A percentile compares a stretch with the other conserved stretches of the same genome.
Evolutionary conservation across 2,113 vertebrate species (phyloP).

Genomic region (Zosterops hypoxanthus): DNA sequence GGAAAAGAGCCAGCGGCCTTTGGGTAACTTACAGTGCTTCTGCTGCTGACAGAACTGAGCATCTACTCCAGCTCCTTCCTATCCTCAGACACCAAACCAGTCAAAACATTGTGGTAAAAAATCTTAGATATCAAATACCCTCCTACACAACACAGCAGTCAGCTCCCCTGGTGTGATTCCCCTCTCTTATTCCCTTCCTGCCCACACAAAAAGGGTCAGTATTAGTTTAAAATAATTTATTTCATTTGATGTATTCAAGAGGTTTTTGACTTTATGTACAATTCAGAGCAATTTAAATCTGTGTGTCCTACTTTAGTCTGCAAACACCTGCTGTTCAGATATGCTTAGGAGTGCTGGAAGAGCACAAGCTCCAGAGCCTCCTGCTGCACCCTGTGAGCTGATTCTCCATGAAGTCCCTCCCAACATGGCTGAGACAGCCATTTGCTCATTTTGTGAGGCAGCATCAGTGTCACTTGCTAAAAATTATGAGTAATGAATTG

Average conservation of each 20-base stretch:
- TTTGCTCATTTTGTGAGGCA: not conserved
- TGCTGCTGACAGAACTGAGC: not conserved
- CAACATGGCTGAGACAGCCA: not conserved
- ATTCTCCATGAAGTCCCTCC: not conserved
- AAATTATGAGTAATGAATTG: not conserved
- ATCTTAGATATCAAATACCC: not conserved
- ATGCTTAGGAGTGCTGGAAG: not conserved
- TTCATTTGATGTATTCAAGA: not conserved
- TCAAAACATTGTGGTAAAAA: not conserved
- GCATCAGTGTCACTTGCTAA: not conserved
- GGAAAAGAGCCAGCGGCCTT: not conserved
- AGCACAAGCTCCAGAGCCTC: not conserved
- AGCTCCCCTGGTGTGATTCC: not conserved
- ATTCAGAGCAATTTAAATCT: not conserved
- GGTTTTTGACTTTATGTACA: not conserved
- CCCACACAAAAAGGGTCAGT: not conserved
- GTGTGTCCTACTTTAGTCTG: not conserved
- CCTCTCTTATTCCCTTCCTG: not conserved
- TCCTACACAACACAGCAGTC: fast-evolving
- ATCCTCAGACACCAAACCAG: not conserved
- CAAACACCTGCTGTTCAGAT: not conserved
- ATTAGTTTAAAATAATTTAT: not conserved
- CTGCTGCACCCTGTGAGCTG: not conserved
- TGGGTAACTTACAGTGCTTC: not conserved
- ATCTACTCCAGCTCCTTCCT: not conserved